Evolutionary conservation across 2,888 invertebrate species (phyloP).

Genomic region (Drosophila fulvimacula): DNA sequence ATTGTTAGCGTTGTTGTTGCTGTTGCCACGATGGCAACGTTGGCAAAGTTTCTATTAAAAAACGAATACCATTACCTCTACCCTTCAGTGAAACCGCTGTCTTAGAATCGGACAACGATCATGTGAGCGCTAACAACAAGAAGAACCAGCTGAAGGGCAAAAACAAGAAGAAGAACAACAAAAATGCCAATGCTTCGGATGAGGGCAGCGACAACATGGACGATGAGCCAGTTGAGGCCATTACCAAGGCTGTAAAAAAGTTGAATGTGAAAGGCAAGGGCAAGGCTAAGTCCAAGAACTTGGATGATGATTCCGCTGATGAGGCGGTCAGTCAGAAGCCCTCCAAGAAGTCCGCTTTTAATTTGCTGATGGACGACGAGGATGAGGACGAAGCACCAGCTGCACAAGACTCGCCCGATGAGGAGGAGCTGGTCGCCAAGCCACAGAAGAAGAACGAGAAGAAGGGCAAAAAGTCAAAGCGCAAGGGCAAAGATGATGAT

Average conservation of each 20-base stretch:
- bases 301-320: constrained; percentile 83
- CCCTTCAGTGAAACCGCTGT: constrained; percentile 86
- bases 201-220: constrained; percentile 85
- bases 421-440: constrained; percentile 85
- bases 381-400: constrained; percentile 78
- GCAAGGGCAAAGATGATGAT: constrained; percentile 90
- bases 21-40: constrained; percentile 48
- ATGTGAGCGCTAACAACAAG: constrained; percentile 84
- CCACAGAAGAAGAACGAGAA: constrained; percentile 85
- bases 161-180: constrained; percentile 70
- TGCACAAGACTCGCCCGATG: constrained; percentile 58
- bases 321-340: constrained; percentile 66
- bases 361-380: constrained; percentile 88
- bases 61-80: constrained; percentile 8
- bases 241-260: constrained; percentile 86
- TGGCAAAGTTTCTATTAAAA: constrained; percentile 65
- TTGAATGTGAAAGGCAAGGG: constrained; percentile 86
- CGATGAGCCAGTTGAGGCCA: constrained; percentile 85
- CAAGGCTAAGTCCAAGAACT: constrained; percentile 81
- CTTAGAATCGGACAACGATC: constrained; percentile 72
- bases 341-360: constrained; percentile 88
- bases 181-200: constrained; percentile 75
- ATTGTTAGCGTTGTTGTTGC: constrained; percentile 14
- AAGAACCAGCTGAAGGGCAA: constrained; percentile 81
- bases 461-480: constrained; percentile 90